Evolutionary conservation across 2,113 vertebrate genomes (phyloP).

Genomic region (Pelodiscus sinensis): DNA sequence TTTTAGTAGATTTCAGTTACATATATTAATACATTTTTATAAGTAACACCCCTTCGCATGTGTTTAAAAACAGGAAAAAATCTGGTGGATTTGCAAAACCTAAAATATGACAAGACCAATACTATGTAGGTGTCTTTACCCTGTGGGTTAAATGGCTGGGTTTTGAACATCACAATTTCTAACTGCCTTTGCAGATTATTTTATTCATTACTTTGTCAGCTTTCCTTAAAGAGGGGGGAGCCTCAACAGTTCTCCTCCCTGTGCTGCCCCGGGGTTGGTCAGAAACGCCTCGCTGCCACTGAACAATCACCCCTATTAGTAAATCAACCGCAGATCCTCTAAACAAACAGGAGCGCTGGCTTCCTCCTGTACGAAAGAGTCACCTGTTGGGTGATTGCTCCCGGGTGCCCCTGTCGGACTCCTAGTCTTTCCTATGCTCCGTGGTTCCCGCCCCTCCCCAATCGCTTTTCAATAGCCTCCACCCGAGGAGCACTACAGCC

Average conservation of each 20-base stretch:
- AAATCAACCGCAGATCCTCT: conserved; percentile 58
- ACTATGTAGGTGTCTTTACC: conserved; percentile 37
- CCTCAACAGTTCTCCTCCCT: conserved; percentile 27
- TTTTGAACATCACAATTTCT: conserved; percentile 53
- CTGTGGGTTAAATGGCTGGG: conserved; percentile 51
- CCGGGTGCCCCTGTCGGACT: conserved; percentile 69
- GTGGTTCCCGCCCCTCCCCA: background rate
- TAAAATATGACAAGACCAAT: background rate
- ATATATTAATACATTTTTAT: conserved; percentile 55
- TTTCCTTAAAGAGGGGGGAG: conserved; percentile 57
- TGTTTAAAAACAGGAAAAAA: background rate
- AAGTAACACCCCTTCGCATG: background rate
- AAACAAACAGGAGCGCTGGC: conserved; percentile 42
- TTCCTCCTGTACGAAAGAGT: conserved; percentile 52
- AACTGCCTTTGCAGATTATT: conserved; percentile 60
- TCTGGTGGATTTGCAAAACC: conserved; percentile 7
- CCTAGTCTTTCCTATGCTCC: conserved; percentile 39
- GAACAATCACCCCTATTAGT: conserved; percentile 74
- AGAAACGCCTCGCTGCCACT: conserved; percentile 76
- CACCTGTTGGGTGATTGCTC: conserved; percentile 82
- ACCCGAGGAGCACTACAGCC: conserved; percentile 30
- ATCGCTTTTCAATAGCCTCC: conserved; percentile 31
- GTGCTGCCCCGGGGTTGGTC: conserved; percentile 59
- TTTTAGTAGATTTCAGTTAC: conserved; percentile 53
- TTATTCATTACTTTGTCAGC: conserved; percentile 68